phyloP scores from a whole-genome alignment of 2,888 invertebrate genomes.

The Tetragonula carbonaria region DNA sequence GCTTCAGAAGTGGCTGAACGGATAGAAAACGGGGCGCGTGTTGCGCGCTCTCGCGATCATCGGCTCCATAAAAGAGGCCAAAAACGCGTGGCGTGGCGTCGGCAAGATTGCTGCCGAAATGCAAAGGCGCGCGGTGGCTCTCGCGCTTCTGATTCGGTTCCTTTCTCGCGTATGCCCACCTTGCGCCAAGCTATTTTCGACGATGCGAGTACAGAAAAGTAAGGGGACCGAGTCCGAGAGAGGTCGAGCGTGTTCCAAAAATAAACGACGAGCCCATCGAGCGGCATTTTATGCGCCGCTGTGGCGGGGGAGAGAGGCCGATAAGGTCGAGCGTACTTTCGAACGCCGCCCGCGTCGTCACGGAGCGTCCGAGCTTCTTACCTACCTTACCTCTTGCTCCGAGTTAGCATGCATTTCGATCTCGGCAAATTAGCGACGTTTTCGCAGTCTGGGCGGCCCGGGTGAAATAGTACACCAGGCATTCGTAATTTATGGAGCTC shows the following conservation, averaged over 20 bases:
- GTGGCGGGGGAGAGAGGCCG: constrained; percentile 38
- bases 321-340: constrained; percentile 63
- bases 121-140: constrained; percentile 29
- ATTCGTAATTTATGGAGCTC: constrained; percentile 16
- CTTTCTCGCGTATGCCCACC: constrained; percentile 62
- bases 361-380: neutral
- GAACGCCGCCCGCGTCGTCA: constrained; percentile 44
- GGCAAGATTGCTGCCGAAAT: constrained; percentile 9
- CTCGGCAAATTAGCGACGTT: constrained; percentile 32
- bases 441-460: neutral
- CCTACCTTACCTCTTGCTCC: neutral
- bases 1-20: no score
- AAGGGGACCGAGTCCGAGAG: constrained; percentile 70
- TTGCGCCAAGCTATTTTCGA: constrained; percentile 70
- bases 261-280: constrained; percentile 72
- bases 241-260: constrained; percentile 69
- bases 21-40: neutral
- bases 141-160: constrained; percentile 58
- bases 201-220: constrained; percentile 68
- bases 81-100: neutral
- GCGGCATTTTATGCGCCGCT: constrained; percentile 55
- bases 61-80: neutral
- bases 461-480: neutral
- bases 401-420: neutral
- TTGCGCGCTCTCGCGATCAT: neutral